Base-by-base conservation (phyloP, 2,113 vertebrate species). In the Nycticryphes semicollaris region DNA sequence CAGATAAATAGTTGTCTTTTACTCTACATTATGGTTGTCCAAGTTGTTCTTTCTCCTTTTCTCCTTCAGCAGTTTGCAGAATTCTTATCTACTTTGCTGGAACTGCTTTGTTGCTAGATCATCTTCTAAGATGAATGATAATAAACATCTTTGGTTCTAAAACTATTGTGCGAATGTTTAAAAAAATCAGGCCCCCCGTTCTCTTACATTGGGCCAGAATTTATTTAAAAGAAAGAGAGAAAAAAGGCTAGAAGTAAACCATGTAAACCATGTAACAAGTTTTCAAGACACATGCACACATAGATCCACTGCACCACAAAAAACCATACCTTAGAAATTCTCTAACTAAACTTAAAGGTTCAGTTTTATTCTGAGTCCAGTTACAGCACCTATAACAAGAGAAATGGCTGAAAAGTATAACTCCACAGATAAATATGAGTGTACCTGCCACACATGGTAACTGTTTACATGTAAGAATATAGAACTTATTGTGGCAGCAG, bases 101-200 rank as follows among this genome's bases (percentile, higher is more conserved):
- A 62, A 3, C 9, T 73, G 10, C 9, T 59, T 85, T 2, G 1
- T 43, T 85, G 16, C 23, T 60, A 59, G 27, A 75, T 4, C 6
- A 20, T 59, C 12, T 73, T 85, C 41, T 63, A 48, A 54, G 16
- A 51, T 35, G 5, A 67, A 67, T 2, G 86, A 3, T 41, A 62
- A 54, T n/a, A 45, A 92, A 30, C 3, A 37, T 22, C 2, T 50
- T 51, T 75, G n/a, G 3, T 27, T 64, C 24, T 39, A 67, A 72
- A 84, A 81, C 20, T 67, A 67, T 37, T 30, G 13, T 87, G 19
- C n/a, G 59, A 89, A 39, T 72, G 6, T 28, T 92, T 43, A 20
- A 10, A 54, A 62, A 62, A 18, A 0, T 1, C 3, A 23, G 14
- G 14, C 8, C 37, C 5, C 25, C 28, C 1, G 7, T 28, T 68